A percentile compares a stretch with the other conserved stretches of the same genome.
Evolutionary conservation across 2,113 vertebrate genomes (phyloP).

Genomic region (Alosa alosa): DNA sequence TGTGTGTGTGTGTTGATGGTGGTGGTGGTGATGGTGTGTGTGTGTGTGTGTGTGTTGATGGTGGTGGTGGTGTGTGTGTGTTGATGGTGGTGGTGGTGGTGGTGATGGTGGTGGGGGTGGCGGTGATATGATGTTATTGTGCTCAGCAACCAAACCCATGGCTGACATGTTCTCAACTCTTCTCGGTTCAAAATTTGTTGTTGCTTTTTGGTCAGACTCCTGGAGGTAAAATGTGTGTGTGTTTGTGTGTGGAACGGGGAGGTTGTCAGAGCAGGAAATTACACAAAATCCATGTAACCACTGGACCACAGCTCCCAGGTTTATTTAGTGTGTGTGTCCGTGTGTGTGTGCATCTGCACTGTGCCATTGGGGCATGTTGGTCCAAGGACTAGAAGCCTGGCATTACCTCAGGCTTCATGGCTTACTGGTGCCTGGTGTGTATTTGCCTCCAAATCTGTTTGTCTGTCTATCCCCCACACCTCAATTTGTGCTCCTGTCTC

Average conservation of each 20-base stretch:
- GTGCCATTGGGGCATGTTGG: background rate
- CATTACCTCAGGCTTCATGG: constrained; percentile 14
- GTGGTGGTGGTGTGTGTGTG: too few species aligned
- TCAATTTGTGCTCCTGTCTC: too few species aligned
- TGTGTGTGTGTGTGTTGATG: too few species aligned
- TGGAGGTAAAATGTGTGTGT: background rate
- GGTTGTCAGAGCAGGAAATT: too few species aligned
- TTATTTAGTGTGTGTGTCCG: background rate
- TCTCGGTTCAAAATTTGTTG: too few species aligned
- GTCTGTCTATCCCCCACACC: background rate
- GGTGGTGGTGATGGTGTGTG: too few species aligned
- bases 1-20: too few species aligned
- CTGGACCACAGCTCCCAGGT: background rate
- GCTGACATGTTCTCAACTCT: too few species aligned
- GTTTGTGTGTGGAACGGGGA: background rate
- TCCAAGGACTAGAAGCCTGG: background rate
- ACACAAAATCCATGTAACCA: background rate
- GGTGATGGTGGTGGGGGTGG: too few species aligned
- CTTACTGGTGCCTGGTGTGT: constrained; percentile 54
- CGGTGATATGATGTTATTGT: background rate
- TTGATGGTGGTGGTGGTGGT: too few species aligned
- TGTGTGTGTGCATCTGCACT: constrained; percentile 19
- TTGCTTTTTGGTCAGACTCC: too few species aligned
- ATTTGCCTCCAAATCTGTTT: constrained; percentile 11
- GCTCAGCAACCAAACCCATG: too few species aligned